phyloP scores from a whole-genome alignment of 2,888 invertebrate genomes.

The Drosophila histrio region DNA sequence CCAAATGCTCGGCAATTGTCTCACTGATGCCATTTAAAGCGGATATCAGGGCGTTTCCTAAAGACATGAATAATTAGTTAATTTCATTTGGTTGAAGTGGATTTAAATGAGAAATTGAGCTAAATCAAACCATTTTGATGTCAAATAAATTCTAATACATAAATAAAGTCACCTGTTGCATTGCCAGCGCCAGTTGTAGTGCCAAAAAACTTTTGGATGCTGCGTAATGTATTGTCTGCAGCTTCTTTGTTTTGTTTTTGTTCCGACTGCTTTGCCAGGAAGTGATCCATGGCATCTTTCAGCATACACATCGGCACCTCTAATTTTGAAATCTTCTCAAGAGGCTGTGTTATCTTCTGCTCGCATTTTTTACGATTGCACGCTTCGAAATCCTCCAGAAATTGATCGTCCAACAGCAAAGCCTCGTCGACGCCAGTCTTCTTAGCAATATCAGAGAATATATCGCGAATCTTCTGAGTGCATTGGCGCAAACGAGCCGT shows the following conservation, averaged over 20 bases:
- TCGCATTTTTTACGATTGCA: constrained; percentile 58
- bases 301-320: constrained; percentile 60
- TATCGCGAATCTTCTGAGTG: constrained; percentile 44
- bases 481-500: constrained; percentile 56
- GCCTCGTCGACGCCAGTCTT: constrained; percentile 36
- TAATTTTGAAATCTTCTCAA: constrained; percentile 38
- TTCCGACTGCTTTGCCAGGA: constrained; percentile 68
- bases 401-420: constrained; percentile 57
- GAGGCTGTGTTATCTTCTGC: constrained; percentile 39
- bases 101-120: neutral
- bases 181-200: neutral
- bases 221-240: constrained; percentile 61
- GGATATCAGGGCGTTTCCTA: constrained; percentile 52
- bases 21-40: constrained; percentile 72
- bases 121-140: too few species aligned
- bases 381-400: constrained; percentile 60
- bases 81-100: neutral
- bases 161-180: constrained; percentile 18
- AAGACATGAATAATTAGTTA: neutral
- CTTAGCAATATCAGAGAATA: constrained; percentile 50
- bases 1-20: constrained; percentile 71
- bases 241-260: constrained; percentile 71
- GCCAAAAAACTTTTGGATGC: constrained; percentile 45
- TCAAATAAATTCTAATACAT: too few species aligned
- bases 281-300: constrained; percentile 74